These are phyloP conservation scores for Macrostomum lignano DNA, from an alignment of 1,140 invertebrate species.

Conservation along the genomic window DNA sequence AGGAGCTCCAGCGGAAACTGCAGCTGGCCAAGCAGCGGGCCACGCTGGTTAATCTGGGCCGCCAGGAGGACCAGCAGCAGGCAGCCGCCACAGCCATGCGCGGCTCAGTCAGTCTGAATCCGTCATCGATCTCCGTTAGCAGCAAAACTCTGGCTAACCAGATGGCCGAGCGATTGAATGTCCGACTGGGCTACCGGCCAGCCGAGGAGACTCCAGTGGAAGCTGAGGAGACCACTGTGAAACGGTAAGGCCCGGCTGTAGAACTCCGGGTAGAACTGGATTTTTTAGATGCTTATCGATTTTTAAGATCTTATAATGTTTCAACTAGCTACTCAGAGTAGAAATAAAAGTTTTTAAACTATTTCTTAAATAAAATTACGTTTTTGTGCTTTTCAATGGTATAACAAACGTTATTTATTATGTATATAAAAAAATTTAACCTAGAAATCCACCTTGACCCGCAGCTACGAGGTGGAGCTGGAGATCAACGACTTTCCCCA, in stretches of 20 bases:
- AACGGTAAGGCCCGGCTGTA: constrained; percentile 12
- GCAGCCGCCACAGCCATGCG: constrained; percentile 67
- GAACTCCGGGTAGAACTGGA: too few relatives aligned
- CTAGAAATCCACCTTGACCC: too few relatives aligned
- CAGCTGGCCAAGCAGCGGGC: constrained; percentile 60
- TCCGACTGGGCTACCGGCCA: constrained; percentile 80
- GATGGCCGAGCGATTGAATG: constrained; percentile 69
- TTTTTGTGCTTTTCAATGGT: too few relatives aligned
- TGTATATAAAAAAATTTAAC: constrained; percentile 36
- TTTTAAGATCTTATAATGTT: too few relatives aligned
- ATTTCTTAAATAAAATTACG: too few relatives aligned
- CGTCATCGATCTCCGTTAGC: too few relatives aligned
- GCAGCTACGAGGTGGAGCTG: constrained; percentile 69
- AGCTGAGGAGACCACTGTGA: constrained; percentile 12
- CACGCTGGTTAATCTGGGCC: constrained; percentile 55
- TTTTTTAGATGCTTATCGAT: too few relatives aligned
- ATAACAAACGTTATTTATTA: too few relatives aligned
- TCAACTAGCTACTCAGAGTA: too few relatives aligned
- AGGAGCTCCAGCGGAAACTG: constrained; percentile 48
- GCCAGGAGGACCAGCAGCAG: constrained; percentile 59
- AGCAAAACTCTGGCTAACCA: constrained; percentile 29
- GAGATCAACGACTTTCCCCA: constrained; percentile 99
- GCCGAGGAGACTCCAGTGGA: constrained; percentile 44
- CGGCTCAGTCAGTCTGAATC: too few relatives aligned
- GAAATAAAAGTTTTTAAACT: too few relatives aligned